A percentile compares a stretch with the other conserved stretches of the same genome.
These are phyloP conservation scores for Oreochromis aureus DNA, from an alignment of 2,113 vertebrate species.

Conservation along the genomic window DNA sequence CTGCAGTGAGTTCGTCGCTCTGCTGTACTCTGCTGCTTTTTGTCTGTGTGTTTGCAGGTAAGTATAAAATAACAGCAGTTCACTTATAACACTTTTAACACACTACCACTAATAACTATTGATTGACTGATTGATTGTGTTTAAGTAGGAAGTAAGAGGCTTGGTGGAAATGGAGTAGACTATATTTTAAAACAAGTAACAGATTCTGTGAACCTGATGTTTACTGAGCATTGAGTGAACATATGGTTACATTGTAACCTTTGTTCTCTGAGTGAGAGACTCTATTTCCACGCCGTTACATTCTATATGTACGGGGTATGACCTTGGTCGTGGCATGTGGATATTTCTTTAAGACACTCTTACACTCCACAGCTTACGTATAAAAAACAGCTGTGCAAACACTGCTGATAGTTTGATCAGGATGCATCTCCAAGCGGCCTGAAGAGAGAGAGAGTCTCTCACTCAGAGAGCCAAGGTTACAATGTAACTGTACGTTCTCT, in stretches of 20 bases:
- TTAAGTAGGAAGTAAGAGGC: neutral
- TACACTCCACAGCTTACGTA: neutral
- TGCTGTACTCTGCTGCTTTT: neutral
- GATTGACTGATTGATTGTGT: neutral
- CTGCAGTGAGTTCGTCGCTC: neutral
- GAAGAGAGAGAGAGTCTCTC: neutral
- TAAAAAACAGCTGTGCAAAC: neutral
- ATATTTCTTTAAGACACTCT: too few relatives aligned
- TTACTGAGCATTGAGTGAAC: neutral
- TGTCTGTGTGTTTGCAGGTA: accelerated
- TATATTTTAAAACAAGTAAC: neutral
- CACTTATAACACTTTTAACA: neutral
- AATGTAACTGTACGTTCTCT: neutral
- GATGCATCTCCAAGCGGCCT: neutral
- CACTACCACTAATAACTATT: neutral
- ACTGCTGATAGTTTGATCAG: neutral
- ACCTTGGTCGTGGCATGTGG: neutral
- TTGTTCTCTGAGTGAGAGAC: neutral
- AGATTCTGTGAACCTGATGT: neutral
- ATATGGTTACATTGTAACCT: neutral
- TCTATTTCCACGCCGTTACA: accelerated
- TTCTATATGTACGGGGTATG: neutral
- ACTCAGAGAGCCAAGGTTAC: neutral
- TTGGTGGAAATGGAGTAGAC: neutral
- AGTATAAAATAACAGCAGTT: neutral